phyloP scores from a whole-genome alignment of 2,797 vertebrate genomes.

The Sylvia borin region DNA sequence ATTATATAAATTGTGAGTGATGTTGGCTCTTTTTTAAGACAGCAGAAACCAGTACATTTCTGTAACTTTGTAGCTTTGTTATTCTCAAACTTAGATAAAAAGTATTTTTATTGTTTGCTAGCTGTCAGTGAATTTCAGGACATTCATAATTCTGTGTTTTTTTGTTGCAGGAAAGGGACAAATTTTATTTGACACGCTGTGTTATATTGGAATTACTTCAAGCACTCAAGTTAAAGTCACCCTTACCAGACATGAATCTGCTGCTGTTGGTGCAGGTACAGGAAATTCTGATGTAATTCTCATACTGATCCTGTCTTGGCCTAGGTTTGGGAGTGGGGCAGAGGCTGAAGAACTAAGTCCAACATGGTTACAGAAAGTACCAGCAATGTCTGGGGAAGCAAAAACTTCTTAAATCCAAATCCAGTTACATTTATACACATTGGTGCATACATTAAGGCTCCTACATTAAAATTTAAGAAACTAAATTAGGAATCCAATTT shows the following conservation, averaged over 20 bases:
- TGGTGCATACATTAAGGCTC: neutral
- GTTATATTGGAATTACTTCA: constrained; percentile 96
- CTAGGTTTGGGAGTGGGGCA: neutral
- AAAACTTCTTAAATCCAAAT: neutral
- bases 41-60: neutral
- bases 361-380: neutral
- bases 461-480: neutral
- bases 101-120: neutral
- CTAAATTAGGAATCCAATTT: neutral
- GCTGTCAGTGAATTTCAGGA: neutral
- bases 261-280: constrained; percentile 95
- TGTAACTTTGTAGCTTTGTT: neutral
- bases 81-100: neutral
- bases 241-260: constrained; percentile 95
- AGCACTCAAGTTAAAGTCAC: constrained; percentile 96
- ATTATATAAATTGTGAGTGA: neutral
- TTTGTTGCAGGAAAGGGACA: constrained; percentile 91
- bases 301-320: neutral
- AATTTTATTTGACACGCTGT: constrained; percentile 97
- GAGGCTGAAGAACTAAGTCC: neutral
- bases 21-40: neutral
- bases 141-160: neutral
- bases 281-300: neutral
- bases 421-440: neutral
- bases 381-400: neutral